Base-by-base conservation (phyloP, 2,113 vertebrate genomes). In the Chionodraco myersi region DNA sequence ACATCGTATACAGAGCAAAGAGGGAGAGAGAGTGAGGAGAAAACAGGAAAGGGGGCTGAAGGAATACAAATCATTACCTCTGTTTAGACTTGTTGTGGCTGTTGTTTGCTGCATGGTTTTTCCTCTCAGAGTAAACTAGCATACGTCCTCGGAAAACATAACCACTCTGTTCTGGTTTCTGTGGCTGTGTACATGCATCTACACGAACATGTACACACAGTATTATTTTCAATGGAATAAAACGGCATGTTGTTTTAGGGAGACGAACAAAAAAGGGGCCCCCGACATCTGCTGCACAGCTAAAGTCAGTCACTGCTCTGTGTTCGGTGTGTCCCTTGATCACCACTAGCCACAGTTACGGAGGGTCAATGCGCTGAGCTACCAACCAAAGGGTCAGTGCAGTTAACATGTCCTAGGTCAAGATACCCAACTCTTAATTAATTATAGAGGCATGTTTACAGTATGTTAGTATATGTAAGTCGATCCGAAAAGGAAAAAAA, bases 131-230 rank as follows among this genome's bases (percentile, higher is more conserved):
- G 74, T 80, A 83, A 86, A 83, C 71, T 34, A 82, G 63, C 68
- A 72, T 75, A 80, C 80, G 79, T 85, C 77, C 54, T 80, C 45
- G 11, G 73, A 88, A 89, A 88, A 85, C 68, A 86, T 82, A 86
- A 82, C 77, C 23, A 41, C 79, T 65, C 21, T 72, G 63, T 59
- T n/a, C 67, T n/a, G 45, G 57, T 77, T 79, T 88, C 11, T 47
- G 69, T 13, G 53, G 68, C 63, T 75, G 52, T 56, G 36, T 41
- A 62, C 57, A 72, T 30, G 77, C 65, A 77, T 26, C 58, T 52
- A 47, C 13, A 18, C 14, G 51, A 59, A 60, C 62, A 70, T 2
- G 2, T 54, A 21, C 48, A 52, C 62, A 62, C 18, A 59, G 51
- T 56, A 69, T 45, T 49, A 34, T 56, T 57, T 60, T 72, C 4